Percentiles rank a stretch among this genome's conserved stretches.
Evolutionary conservation across 2,888 invertebrate species (phyloP).

Genomic region (Netelia virgata): DNA sequence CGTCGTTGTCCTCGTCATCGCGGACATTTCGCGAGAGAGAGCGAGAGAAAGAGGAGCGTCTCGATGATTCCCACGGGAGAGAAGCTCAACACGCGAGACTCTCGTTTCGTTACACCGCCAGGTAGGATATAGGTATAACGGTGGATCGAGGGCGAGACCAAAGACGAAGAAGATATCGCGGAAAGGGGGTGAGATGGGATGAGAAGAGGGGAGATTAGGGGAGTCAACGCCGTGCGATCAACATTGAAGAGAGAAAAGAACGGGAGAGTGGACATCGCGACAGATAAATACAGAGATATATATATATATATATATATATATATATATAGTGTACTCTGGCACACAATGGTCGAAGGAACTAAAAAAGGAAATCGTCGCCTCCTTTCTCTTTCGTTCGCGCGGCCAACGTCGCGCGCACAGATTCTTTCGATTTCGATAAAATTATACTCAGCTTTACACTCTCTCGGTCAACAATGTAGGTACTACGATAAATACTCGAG

Average conservation of each 20-base stretch:
- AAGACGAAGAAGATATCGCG: constrained; percentile 56
- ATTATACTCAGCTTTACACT: constrained; percentile 21
- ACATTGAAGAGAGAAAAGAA: constrained; percentile 46
- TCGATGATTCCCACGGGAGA: constrained; percentile 66
- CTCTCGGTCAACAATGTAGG: constrained; percentile 3
- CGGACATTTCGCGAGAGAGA: constrained; percentile 37
- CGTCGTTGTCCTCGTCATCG: constrained; percentile 22
- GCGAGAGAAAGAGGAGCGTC: constrained; percentile 39
- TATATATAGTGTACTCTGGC: neutral
- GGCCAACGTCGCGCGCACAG: constrained; percentile 2
- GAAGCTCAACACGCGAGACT: constrained; percentile 56
- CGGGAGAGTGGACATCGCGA: constrained; percentile 50
- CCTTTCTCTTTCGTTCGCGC: constrained; percentile 35
- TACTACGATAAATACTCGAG: constrained; percentile 1
- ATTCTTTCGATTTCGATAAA: constrained; percentile 23
- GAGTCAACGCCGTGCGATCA: constrained; percentile 49
- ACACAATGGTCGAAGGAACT: constrained; percentile 25
- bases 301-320: neutral
- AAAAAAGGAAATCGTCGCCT: constrained; percentile 48
- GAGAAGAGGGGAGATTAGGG: neutral
- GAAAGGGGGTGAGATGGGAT: constrained; percentile 3
- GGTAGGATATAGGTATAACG: constrained; percentile 47
- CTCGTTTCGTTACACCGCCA: constrained; percentile 65
- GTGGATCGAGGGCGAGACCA: constrained; percentile 45
- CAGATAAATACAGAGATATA: constrained; percentile 16